Evolutionary conservation across 2,113 vertebrate genomes (phyloP).

Genomic region (Tachuris rubrigastra): DNA sequence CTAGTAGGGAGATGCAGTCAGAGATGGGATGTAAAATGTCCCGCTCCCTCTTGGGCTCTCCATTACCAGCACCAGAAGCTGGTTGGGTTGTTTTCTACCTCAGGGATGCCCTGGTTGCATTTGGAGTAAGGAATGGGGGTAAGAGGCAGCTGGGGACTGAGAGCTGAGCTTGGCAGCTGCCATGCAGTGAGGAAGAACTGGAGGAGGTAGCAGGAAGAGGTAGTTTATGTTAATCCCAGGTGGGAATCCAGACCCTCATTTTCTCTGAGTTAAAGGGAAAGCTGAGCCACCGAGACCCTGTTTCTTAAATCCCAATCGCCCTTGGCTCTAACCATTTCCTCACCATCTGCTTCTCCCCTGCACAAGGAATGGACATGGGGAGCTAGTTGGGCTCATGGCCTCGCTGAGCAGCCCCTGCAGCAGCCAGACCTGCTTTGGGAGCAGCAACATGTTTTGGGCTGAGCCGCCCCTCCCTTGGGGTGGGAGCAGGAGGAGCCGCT

Average conservation of each 20-base stretch:
- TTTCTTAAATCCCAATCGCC: not conserved
- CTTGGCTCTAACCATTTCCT: not conserved
- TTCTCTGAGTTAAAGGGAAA: not conserved
- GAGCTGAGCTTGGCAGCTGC: not conserved
- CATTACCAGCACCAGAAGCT: not conserved
- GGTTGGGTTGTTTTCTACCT: not conserved
- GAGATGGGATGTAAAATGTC: not conserved
- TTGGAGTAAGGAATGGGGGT: not conserved
- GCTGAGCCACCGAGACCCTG: fast-evolving
- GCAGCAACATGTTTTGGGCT: fast-evolving
- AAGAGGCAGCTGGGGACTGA: not conserved
- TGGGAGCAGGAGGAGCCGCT: fast-evolving
- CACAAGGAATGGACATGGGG: fast-evolving
- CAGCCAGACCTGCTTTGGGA: not conserved
- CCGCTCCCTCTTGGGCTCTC: not conserved
- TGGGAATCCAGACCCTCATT: not conserved
- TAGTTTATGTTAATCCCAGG: not conserved
- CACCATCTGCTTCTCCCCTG: not conserved
- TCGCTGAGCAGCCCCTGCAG: fast-evolving
- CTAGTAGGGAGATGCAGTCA: not conserved
- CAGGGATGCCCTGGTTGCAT: not conserved
- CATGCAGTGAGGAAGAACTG: not conserved
- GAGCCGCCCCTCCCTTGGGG: not conserved
- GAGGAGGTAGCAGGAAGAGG: not conserved
- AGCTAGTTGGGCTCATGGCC: not conserved